phyloP scores from a whole-genome alignment of 2,888 invertebrate species.

The Biston betularia region DNA sequence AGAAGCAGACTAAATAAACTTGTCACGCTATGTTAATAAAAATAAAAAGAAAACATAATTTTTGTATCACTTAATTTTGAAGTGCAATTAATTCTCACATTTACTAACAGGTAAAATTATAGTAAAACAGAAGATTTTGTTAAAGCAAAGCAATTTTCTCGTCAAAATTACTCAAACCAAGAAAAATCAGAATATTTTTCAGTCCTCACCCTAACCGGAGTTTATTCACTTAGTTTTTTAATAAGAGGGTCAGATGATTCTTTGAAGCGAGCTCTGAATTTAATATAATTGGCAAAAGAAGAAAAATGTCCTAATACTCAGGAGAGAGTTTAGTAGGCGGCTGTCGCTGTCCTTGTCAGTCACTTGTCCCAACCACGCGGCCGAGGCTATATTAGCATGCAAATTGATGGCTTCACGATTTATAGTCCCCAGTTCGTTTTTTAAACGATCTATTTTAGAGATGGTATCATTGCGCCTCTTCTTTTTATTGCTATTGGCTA shows the following conservation, averaged over 20 bases:
- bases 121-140: not conserved
- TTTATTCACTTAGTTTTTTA: constrained; percentile 34
- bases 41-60: no score
- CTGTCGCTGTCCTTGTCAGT: constrained; percentile 67
- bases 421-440: constrained; percentile 43
- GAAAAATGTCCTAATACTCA: constrained; percentile 73
- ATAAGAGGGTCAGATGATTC: constrained; percentile 35
- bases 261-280: constrained; percentile 57
- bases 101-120: no score
- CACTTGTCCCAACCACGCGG: constrained; percentile 67
- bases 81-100: no score
- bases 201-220: constrained; percentile 6
- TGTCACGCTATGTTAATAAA: no score
- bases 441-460: constrained; percentile 21
- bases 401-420: constrained; percentile 74
- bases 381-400: constrained; percentile 70
- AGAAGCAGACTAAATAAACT: constrained; percentile 8
- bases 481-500: constrained; percentile 6
- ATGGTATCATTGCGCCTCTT: constrained; percentile 3
- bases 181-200: constrained; percentile 6
- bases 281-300: constrained; percentile 70
- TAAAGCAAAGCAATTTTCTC: not conserved
- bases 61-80: no score
- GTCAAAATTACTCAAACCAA: not conserved
- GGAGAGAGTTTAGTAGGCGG: constrained; percentile 64